phyloP scores from a whole-genome alignment of 1,140 invertebrate genomes.

The Leptinotarsa texana region DNA sequence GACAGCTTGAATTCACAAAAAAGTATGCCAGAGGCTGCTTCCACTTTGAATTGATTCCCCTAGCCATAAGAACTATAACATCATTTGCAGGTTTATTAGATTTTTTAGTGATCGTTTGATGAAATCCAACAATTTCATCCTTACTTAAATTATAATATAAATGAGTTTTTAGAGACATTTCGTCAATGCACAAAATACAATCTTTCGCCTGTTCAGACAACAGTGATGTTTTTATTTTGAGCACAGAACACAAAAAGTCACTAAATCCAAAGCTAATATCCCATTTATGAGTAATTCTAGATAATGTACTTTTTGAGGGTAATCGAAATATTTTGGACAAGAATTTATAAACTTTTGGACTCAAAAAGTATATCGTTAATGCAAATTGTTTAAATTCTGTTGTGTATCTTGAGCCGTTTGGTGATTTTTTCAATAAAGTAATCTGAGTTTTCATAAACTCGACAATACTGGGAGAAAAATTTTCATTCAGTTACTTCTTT shows the following conservation, averaged over 20 bases:
- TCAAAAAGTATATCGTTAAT: neutral
- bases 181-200: neutral
- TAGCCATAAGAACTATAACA: slow-evolving; percentile 32
- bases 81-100: slow-evolving; percentile 29
- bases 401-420: slow-evolving; percentile 1
- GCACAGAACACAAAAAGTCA: neutral
- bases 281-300: neutral
- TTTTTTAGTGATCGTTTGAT: slow-evolving; percentile 21
- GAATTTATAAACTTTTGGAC: slow-evolving; percentile 3
- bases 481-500: no score
- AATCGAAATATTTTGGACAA: neutral
- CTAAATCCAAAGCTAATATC: no score
- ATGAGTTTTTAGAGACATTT: slow-evolving; percentile 3
- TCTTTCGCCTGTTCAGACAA: neutral
- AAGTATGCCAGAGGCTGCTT: slow-evolving; percentile 43
- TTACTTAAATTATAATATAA: slow-evolving; percentile 11
- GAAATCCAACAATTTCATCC: neutral
- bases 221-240: neutral
- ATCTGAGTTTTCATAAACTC: neutral
- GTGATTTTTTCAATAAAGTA: neutral
- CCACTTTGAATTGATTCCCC: slow-evolving; percentile 40
- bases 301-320: slow-evolving; percentile 5
- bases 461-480: neutral
- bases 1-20: slow-evolving; percentile 32
- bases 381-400: neutral